Conservation (phyloP, 2,888 invertebrate species). For the Lithophane leautieri region DNA sequence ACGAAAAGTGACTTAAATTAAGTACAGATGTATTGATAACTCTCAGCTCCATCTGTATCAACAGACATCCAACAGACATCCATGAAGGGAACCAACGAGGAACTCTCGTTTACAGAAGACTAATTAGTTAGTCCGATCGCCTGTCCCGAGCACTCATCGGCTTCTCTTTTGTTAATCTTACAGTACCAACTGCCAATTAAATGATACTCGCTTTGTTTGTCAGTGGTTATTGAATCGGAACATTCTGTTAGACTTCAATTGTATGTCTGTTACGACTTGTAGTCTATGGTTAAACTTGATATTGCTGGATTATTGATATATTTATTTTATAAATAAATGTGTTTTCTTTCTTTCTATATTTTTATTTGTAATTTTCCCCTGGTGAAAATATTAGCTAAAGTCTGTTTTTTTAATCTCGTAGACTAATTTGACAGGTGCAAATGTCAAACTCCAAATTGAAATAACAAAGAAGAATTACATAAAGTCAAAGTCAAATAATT, state of each 20-base stretch:
- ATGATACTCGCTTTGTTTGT: constrained; percentile 24
- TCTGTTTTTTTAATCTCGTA: too few relatives aligned
- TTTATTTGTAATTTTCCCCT: not conserved
- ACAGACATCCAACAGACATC: too few relatives aligned
- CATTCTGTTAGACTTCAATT: not conserved
- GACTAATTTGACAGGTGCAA: too few relatives aligned
- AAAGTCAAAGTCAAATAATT: too few relatives aligned
- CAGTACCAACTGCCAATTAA: constrained; percentile 33
- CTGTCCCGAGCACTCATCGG: constrained; percentile 29
- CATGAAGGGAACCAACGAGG: constrained; percentile 4
- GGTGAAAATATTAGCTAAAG: not conserved
- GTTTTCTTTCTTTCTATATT: too few relatives aligned
- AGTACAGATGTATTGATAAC: too few relatives aligned
- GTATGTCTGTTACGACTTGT: too few relatives aligned
- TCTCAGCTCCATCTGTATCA: too few relatives aligned
- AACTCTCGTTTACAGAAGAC: constrained; percentile 31
- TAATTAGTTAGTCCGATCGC: constrained; percentile 46
- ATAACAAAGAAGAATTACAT: too few relatives aligned
- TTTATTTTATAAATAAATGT: not conserved
- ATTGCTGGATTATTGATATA: not conserved
- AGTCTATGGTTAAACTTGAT: not conserved
- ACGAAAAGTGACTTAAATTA: too few relatives aligned
- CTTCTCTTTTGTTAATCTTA: constrained; percentile 18
- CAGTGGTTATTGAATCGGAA: constrained; percentile 18
- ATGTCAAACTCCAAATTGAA: too few relatives aligned